phyloP scores from a whole-genome alignment of 2,113 vertebrate species.

The Camelus dromedarius region DNA sequence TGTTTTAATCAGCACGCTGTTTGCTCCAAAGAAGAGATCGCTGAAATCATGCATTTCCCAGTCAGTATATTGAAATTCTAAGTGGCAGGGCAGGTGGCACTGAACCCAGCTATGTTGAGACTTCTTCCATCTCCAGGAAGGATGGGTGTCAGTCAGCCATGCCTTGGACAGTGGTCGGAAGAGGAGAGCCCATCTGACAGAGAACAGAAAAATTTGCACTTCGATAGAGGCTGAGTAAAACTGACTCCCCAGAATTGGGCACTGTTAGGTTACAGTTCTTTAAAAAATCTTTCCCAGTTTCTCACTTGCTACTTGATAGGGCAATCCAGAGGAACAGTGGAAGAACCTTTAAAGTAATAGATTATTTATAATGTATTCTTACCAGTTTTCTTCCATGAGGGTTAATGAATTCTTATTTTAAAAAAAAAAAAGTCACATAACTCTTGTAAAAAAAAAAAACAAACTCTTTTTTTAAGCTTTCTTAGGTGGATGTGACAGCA shows the following conservation, averaged over 20 bases:
- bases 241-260: background rate
- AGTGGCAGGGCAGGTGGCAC: background rate
- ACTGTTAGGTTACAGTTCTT: background rate
- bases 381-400: background rate
- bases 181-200: background rate
- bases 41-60: background rate
- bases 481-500: background rate
- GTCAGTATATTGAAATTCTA: background rate
- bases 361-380: conserved; percentile 29
- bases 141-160: background rate
- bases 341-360: background rate
- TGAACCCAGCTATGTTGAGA: background rate
- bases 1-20: background rate
- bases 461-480: background rate
- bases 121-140: background rate
- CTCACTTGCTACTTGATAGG: background rate
- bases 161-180: background rate
- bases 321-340: background rate
- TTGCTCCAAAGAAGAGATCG: background rate
- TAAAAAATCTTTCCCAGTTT: background rate
- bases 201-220: background rate
- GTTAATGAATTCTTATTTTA: background rate
- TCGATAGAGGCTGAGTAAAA: background rate
- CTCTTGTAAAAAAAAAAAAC: background rate
- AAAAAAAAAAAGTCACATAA: conserved; percentile 24